Evolutionary conservation across 2,888 invertebrate species (phyloP).

Genomic region (Drosophila peninsularis): DNA sequence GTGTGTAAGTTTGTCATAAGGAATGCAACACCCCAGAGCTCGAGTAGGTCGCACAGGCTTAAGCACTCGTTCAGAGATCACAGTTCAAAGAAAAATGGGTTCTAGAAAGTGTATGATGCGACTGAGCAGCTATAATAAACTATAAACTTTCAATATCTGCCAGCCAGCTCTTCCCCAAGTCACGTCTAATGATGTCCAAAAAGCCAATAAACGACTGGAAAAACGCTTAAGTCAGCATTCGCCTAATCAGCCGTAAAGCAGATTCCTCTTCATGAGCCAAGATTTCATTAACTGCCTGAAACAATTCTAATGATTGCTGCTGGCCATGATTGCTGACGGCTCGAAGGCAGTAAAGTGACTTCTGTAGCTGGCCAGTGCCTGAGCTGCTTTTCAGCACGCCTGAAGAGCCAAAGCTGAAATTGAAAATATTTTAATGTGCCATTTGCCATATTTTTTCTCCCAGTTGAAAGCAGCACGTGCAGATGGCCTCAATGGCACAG

Average conservation of each 20-base stretch:
- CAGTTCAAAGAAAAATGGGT: constrained; percentile 1
- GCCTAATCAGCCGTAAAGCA: constrained; percentile 8
- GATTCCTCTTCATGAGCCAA: not conserved
- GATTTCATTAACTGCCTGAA: constrained; percentile 6
- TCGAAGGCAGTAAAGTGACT: constrained; percentile 34
- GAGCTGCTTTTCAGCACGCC: constrained; percentile 34
- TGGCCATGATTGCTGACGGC: constrained; percentile 14
- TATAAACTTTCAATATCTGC: too few species aligned
- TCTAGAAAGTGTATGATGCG: too few species aligned
- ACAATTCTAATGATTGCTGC: constrained; percentile 33
- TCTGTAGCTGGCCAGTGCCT: constrained; percentile 41
- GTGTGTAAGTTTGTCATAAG: constrained; percentile 44
- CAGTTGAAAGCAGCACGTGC: constrained; percentile 44
- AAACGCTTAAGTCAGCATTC: not conserved
- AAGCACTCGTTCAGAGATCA: not conserved
- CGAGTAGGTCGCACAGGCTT: constrained; percentile 16
- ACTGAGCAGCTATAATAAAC: too few species aligned
- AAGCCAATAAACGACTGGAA: not conserved
- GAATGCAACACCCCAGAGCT: constrained; percentile 28
- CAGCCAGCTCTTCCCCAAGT: not conserved
- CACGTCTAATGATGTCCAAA: not conserved
- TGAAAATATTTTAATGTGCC: constrained; percentile 62
- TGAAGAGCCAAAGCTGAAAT: constrained; percentile 40
- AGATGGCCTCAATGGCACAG: constrained; percentile 33
- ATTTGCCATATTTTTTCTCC: constrained; percentile 32